Conservation (phyloP, 2,113 vertebrate genomes). For the Calidris pugnax region DNA sequence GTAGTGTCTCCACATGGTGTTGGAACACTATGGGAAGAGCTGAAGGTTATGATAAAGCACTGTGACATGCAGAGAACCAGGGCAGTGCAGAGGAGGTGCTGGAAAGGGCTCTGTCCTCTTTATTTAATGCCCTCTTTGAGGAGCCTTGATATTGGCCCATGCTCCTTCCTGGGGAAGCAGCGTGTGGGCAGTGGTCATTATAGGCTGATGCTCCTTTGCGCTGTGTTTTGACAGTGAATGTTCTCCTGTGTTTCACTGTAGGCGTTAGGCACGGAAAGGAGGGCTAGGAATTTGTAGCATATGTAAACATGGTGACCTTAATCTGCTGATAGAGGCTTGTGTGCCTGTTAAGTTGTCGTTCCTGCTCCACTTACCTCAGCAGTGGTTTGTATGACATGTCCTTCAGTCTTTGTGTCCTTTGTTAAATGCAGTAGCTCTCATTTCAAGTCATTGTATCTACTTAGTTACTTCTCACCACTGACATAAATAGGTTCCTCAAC, state of each 20-base stretch:
- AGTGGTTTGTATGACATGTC: not conserved
- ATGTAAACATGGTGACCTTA: slow-evolving; percentile 7
- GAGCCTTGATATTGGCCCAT: not conserved
- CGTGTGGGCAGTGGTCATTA: fast-evolving
- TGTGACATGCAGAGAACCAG: not conserved
- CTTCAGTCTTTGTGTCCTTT: not conserved
- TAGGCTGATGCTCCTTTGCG: not conserved
- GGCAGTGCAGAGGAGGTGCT: not conserved
- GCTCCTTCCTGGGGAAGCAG: not conserved
- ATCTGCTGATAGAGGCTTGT: slow-evolving; percentile 24
- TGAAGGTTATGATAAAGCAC: not conserved
- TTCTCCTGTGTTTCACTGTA: not conserved
- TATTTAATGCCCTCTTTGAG: not conserved
- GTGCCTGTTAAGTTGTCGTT: not conserved
- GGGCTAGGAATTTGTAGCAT: not conserved
- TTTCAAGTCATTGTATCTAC: not conserved
- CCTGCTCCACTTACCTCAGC: not conserved
- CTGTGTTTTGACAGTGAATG: not conserved
- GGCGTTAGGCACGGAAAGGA: not conserved
- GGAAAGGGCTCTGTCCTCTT: not conserved
- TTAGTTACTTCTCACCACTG: not conserved
- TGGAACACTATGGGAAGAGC: not conserved
- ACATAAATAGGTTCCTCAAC: slow-evolving; percentile 1
- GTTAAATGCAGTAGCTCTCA: not conserved
- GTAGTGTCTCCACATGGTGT: not conserved